Conservation (phyloP, 2,113 vertebrate genomes). For the Bucco capensis region DNA sequence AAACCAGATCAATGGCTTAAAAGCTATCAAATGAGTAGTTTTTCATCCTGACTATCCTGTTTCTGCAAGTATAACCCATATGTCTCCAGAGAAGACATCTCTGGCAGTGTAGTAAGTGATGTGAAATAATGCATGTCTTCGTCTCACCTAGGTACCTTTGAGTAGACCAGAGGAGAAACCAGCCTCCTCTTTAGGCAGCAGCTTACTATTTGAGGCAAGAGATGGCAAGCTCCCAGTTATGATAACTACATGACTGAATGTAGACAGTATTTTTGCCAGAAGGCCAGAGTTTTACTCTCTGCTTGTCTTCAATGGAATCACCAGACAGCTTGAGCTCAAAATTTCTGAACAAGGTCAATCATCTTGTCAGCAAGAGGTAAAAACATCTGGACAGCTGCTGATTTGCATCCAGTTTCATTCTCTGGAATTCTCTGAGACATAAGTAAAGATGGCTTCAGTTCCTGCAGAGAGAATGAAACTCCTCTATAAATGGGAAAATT, state of each 20-base stretch:
- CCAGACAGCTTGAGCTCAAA: background rate
- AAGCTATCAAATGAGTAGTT: background rate
- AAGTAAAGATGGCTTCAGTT: background rate
- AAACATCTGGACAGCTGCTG: constrained; percentile 34
- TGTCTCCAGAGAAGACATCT: background rate
- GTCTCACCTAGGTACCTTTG: constrained; percentile 37
- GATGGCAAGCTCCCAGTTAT: constrained; percentile 34
- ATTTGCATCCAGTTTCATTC: constrained; percentile 15
- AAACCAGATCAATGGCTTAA: background rate
- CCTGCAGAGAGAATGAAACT: constrained; percentile 25
- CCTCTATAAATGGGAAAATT: background rate
- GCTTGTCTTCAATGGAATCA: constrained; percentile 2
- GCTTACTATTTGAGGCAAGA: background rate
- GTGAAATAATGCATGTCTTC: constrained; percentile 42
- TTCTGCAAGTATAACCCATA: background rate
- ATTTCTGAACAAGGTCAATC: constrained; percentile 20
- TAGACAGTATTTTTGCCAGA: background rate
- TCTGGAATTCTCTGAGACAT: background rate
- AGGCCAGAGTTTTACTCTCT: background rate
- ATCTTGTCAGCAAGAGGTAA: constrained; percentile 43
- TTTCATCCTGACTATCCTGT: background rate
- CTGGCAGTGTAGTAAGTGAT: constrained; percentile 2
- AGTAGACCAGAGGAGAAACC: constrained; percentile 20
- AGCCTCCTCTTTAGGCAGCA: constrained; percentile 43
- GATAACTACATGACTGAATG: background rate